Percentiles rank a stretch among this genome's conserved stretches.
These are phyloP conservation scores for Megaustenia siamemsis DNA, from an alignment of 2,888 invertebrate species.

Conservation along the genomic window DNA sequence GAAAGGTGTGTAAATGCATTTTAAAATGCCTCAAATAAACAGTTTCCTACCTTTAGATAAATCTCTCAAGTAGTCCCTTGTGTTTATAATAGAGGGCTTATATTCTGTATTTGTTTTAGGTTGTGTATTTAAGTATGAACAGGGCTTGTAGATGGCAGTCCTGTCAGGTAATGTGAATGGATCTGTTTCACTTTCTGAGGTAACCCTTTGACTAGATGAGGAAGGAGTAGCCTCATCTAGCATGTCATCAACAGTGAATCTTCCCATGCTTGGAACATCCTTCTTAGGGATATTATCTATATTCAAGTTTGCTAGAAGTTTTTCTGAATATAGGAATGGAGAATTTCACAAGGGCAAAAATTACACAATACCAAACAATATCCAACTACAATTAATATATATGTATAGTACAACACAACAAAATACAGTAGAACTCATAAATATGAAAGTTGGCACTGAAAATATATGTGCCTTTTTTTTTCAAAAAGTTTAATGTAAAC, in stretches of 20 bases:
- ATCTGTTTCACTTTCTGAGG: constrained; percentile 2
- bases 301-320: constrained; percentile 15
- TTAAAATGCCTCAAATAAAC: background rate
- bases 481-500: too few species aligned
- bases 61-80: background rate
- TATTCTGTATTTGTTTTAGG: background rate
- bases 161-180: constrained; percentile 10
- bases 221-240: background rate
- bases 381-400: constrained; percentile 3
- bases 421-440: background rate
- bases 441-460: background rate
- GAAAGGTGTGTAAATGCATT: background rate
- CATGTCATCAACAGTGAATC: background rate
- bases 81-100: constrained; percentile 1
- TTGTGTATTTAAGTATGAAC: background rate
- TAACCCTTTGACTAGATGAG: background rate
- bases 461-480: too few species aligned
- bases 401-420: background rate
- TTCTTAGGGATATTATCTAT: background rate
- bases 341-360: constrained; percentile 2
- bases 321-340: constrained; percentile 10
- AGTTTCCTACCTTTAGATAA: constrained; percentile 19
- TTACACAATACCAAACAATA: constrained; percentile 26
- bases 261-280: background rate
- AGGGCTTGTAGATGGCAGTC: background rate